Evolutionary conservation across 2,797 vertebrate species (phyloP).

Genomic region (Podarcis lilfordi): DNA sequence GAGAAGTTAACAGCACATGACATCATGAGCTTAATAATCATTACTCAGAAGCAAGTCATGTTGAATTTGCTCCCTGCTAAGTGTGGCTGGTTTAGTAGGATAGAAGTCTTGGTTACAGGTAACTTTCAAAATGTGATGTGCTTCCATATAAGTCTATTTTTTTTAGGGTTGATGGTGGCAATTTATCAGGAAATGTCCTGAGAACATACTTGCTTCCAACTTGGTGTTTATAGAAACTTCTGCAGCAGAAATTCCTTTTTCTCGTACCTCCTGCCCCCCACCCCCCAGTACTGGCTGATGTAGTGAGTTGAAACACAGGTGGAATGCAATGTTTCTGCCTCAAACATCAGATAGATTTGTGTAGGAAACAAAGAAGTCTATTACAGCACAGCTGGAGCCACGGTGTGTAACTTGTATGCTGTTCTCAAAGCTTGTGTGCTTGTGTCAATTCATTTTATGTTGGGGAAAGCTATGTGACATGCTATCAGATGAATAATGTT

Average conservation of each 20-base stretch:
- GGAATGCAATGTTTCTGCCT: conserved; percentile 48
- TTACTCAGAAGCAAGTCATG: not conserved
- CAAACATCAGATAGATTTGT: conserved; percentile 34
- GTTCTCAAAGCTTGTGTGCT: not conserved
- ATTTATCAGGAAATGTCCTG: not conserved
- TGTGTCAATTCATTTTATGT: not conserved
- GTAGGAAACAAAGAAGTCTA: conserved; percentile 42
- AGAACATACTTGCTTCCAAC: not conserved
- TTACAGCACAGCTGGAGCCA: conserved; percentile 32
- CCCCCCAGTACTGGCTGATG: not conserved
- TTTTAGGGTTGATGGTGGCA: not conserved
- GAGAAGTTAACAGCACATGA: not conserved
- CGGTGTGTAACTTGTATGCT: not conserved
- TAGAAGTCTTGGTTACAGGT: not conserved
- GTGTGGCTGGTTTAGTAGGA: not conserved
- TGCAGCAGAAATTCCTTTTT: not conserved
- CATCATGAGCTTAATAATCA: not conserved
- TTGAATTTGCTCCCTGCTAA: not conserved
- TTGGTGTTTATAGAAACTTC: not conserved
- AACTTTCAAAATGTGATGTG: not conserved
- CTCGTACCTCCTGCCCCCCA: no score
- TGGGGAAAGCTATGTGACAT: not conserved
- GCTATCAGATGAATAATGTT: not conserved
- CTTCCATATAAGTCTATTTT: not conserved
- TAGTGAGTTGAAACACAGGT: conserved; percentile 61